phyloP scores from a whole-genome alignment of 2,888 invertebrate species.

The Microlaimidae sp. region DNA sequence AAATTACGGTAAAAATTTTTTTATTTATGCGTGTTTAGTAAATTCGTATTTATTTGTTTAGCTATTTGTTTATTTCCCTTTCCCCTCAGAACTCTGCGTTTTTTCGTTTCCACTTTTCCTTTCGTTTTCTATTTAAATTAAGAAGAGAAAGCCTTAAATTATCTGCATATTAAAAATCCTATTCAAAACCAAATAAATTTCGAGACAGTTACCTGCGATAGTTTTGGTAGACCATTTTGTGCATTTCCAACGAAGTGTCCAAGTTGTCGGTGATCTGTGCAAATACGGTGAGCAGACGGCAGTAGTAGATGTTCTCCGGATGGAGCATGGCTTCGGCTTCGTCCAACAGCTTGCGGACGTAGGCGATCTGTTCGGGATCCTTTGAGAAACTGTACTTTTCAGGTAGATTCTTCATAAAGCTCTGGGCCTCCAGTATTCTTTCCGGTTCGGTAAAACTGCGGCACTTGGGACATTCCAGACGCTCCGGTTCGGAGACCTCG shows the following conservation, averaged over 20 bases:
- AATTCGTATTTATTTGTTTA: no score
- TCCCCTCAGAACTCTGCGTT: no score
- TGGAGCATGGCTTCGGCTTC: conserved; percentile 25
- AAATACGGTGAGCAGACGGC: conserved; percentile 25
- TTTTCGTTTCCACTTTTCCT: no score
- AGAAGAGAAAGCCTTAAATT: no score
- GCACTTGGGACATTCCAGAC: conserved; percentile 26
- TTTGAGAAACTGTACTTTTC: conserved; percentile 11
- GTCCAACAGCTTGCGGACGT: conserved; percentile 19
- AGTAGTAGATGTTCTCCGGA: conserved; percentile 25
- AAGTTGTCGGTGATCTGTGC: no score
- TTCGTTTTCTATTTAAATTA: no score
- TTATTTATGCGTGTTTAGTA: no score
- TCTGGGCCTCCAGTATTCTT: conserved; percentile 12
- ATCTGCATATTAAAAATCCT: no score
- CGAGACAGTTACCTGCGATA: conserved; percentile 25
- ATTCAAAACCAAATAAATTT: no score
- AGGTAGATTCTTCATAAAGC: conserved; percentile 11
- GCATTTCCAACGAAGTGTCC: no score
- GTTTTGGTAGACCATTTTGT: conserved; percentile 27
- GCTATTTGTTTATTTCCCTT: no score
- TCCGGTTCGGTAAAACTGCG: conserved; percentile 16
- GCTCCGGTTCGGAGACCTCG: conserved; percentile 22
- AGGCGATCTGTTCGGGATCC: conserved; percentile 8
- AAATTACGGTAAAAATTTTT: no score